Evolutionary conservation across 2,888 invertebrate genomes (phyloP), one percentile per base, ranked within the genome.

Genomic region (Tachina lurida): DNA sequence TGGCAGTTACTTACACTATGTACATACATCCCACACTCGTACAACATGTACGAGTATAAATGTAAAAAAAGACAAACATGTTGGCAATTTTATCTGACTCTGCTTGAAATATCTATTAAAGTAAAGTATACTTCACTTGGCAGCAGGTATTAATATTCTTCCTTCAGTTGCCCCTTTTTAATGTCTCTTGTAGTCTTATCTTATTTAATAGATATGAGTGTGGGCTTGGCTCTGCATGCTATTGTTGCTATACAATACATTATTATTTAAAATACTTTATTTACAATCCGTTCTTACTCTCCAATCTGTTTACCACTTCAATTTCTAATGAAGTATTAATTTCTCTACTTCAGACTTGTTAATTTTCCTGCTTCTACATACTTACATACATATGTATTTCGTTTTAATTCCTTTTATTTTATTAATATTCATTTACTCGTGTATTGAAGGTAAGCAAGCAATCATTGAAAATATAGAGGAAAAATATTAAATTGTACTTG

Each of bases 321-420:
- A 39, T n/a, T 45, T 56, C 41, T 45, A 65, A 65, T 76, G 54
- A n/a, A 63, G 63, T 52, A n/a, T 41, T 43, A n/a, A 62, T 56
- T 62, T 62, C 2, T 15, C 22, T 63, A 54, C 43, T 63, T 54
- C 54, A 45, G 60, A 39, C n/a, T 17, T 22, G 47, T 31, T 47
- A 58, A 43, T 73, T 62, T 49, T 7, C 31, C 31, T 31, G 31
- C 31, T 31, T 7, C 0, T 31, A 7, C 31, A 31, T 31, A 7
- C 31, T 31, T 31, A 62, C 39, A 60, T 43, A 19, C 13, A 1
- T 54, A 41, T n/a, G n/a, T 10, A 43, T 41, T 17, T 63, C 0
- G 9, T 45, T 56, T 43, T 5, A 10, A 17, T 56, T 45, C 8
- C 15, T 8, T 45, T 22, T 22, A 56, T 62, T 9, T n/a, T 39